Evolutionary conservation across 2,888 invertebrate genomes (phyloP), one percentile per base, ranked within the genome.

Genomic region (Himalopsyche kuldschensis): DNA sequence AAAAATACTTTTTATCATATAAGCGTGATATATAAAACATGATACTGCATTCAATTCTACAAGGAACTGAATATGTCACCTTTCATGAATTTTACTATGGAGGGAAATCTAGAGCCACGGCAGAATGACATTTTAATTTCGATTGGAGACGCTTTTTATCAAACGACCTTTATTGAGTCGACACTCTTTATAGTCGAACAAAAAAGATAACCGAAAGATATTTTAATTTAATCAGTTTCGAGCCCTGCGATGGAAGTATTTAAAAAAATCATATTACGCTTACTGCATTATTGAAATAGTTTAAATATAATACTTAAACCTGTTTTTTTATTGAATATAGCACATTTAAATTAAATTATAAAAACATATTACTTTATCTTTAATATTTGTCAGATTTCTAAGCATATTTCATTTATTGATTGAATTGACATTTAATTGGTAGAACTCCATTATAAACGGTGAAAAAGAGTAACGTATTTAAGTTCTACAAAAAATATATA

Each of bases 111-210:
- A 69, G 30, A 69, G 11, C 15, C 69, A 69, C 30, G 31, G 24
- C 76, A 75, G 78, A 80, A 82, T 48, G 78, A 69, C 79, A 84
- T 84, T 84, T 84, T 81, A 81, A 84, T 84, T 31, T 76, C 84
- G 75, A 83, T 84, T 84, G 48, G 84, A 79, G 41, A 84, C 82
- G 83, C 69, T 79, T 75, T 83, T 84, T 81, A 82, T 83, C 69
- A 27, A 75, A 75, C 63, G 27, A 46, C 77, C 77, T 46, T 46
- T 41, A 46, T 41, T 77, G 77, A 41, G 24, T 77, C 35, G 41
- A 77, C 46, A 77, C 41, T 32, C 77, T 46, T 24, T 46, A 20
- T 77, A n/a, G 32, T 20, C 41, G 41, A 6, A 77, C 35, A 24
- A 77, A 77, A 41, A 77, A 27, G 3, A 27, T 46, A 24, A 15